These are phyloP conservation scores for Lacanobia wlatinum DNA, from an alignment of 2,888 invertebrate species.

Conservation along the genomic window DNA sequence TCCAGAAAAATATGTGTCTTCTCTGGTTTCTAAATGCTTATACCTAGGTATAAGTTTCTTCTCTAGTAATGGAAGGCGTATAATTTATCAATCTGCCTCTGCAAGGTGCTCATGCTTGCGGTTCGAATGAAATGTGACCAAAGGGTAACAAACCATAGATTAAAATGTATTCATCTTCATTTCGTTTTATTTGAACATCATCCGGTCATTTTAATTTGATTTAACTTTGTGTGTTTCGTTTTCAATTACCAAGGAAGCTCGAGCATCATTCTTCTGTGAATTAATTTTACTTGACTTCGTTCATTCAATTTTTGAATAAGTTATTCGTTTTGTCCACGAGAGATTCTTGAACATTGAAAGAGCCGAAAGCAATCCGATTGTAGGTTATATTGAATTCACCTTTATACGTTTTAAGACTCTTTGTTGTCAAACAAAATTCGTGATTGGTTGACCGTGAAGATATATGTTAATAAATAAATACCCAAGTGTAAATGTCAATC, in stretches of 20 bases:
- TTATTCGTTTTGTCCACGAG: conserved; percentile 15
- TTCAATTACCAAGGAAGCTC: conserved; percentile 40
- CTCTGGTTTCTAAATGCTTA: too few species aligned
- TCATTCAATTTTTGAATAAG: conserved; percentile 17
- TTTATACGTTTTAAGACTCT: conserved; percentile 11
- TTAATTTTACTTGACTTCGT: conserved; percentile 1
- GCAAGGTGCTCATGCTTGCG: neutral
- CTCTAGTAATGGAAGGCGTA: neutral
- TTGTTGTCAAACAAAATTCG: conserved; percentile 6
- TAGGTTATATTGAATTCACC: conserved; percentile 17
- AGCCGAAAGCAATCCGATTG: neutral
- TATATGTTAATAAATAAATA: conserved; percentile 16
- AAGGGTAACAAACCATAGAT: conserved; percentile 13
- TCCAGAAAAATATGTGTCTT: too few species aligned
- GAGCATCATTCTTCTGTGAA: conserved; percentile 22
- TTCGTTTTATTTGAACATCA: conserved; percentile 13
- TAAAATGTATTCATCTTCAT: conserved; percentile 17
- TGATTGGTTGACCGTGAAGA: conserved; percentile 31
- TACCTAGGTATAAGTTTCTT: neutral
- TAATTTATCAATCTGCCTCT: neutral
- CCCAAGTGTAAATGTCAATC: conserved; percentile 34
- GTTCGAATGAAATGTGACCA: neutral
- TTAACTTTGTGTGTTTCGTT: conserved; percentile 37
- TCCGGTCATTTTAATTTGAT: conserved; percentile 32
- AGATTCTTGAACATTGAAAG: conserved; percentile 21